These are phyloP conservation scores for Drosophila serrata DNA, from an alignment of 1,140 invertebrate species.

Conservation along the genomic window DNA sequence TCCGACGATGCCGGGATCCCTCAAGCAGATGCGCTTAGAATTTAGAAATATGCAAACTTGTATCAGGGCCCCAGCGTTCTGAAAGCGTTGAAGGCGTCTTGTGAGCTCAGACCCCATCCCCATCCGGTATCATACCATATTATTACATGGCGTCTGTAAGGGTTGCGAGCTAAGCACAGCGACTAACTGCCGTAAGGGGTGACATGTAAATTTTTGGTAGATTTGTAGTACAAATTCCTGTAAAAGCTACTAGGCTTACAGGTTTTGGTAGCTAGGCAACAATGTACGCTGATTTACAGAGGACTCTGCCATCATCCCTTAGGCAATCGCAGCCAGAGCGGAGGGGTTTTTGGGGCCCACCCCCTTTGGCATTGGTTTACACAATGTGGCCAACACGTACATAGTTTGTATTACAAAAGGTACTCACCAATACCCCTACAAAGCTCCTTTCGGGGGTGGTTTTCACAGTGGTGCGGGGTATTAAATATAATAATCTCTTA, in stretches of 20 bases:
- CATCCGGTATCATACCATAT: constrained; percentile 1
- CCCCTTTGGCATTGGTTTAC: constrained; percentile 18
- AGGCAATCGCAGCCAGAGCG: constrained; percentile 2
- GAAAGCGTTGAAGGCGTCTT: constrained; percentile 29
- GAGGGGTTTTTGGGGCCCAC: not conserved
- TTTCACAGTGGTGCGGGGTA: constrained; percentile 5
- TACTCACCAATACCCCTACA: constrained; percentile 38
- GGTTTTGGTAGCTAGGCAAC: constrained; percentile 43
- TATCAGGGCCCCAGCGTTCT: constrained; percentile 73
- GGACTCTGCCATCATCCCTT: not conserved
- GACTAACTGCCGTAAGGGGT: constrained; percentile 40
- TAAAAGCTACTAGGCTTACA: constrained; percentile 83
- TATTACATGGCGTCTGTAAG: constrained; percentile 58
- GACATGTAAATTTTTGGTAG: constrained; percentile 71
- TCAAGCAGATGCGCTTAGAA: constrained; percentile 80
- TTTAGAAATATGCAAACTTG: constrained; percentile 83
- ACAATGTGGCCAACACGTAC: constrained; percentile 17
- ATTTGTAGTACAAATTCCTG: constrained; percentile 81
- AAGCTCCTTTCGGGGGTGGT: constrained; percentile 16
- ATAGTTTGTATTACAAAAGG: constrained; percentile 25
- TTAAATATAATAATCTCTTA: not conserved
- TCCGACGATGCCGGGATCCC: constrained; percentile 22
- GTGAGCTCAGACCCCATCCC: not conserved
- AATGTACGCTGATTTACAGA: constrained; percentile 51
- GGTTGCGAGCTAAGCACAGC: constrained; percentile 58